A percentile compares a stretch with the other conserved stretches of the same genome.
These are phyloP conservation scores for Holothuria glaberrima DNA, from an alignment of 35 echinoderm and acorn worm genomes.

Conservation along the genomic window DNA sequence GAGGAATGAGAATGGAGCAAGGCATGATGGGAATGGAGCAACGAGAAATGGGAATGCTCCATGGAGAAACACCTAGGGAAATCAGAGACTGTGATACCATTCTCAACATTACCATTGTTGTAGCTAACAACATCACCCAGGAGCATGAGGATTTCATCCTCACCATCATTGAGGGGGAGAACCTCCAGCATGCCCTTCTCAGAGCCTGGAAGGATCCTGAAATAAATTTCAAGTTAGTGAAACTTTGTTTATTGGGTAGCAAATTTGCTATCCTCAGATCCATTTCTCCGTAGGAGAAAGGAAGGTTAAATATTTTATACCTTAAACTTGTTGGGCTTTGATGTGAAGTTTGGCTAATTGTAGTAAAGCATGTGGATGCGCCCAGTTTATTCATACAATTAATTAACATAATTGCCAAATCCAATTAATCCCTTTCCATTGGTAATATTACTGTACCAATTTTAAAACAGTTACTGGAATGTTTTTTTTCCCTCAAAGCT, in stretches of 20 bases:
- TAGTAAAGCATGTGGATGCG: no score
- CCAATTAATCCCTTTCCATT: no score
- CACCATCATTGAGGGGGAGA: conserved; percentile 12
- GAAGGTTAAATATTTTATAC: no score
- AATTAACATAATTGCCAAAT: no score
- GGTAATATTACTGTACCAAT: no score
- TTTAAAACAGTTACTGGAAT: no score
- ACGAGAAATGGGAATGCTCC: neutral
- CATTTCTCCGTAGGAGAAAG: no score
- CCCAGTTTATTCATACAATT: no score
- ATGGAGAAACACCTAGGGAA: neutral
- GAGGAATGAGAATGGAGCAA: neutral
- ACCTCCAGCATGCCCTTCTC: neutral
- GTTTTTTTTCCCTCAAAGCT: no score
- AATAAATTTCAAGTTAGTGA: conserved; percentile 7
- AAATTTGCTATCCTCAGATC: no score
- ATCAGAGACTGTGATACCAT: neutral
- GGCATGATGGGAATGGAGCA: neutral
- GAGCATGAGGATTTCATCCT: neutral
- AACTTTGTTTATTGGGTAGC: neutral
- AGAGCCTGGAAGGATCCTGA: conserved; percentile 19
- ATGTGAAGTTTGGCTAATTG: no score
- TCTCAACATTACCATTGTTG: neutral
- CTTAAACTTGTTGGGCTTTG: no score
- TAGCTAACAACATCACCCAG: neutral